Percentiles rank a stretch among this genome's conserved stretches.
These are phyloP conservation scores for Sturmia bella DNA, from an alignment of 2,888 invertebrate species.

Conservation along the genomic window DNA sequence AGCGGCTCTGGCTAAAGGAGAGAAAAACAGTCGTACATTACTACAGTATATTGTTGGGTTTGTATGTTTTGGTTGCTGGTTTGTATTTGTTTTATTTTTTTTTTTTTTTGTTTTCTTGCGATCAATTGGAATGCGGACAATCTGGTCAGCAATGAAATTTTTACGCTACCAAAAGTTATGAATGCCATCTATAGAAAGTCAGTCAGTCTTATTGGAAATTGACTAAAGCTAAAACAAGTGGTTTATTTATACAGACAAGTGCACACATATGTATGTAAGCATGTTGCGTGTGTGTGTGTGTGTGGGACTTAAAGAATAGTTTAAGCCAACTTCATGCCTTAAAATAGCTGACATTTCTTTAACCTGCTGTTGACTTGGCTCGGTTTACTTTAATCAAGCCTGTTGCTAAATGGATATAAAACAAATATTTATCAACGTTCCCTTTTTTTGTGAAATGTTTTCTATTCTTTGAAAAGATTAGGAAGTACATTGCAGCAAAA, in stretches of 20 bases:
- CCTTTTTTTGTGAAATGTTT: no score
- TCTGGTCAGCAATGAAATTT: slow-evolving; percentile 79
- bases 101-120: no score
- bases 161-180: slow-evolving; percentile 74
- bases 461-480: no score
- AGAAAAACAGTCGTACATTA: slow-evolving; percentile 26
- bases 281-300: background rate
- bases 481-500: no score
- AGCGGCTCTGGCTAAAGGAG: slow-evolving; percentile 9
- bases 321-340: slow-evolving; percentile 1
- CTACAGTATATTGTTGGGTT: no score
- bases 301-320: background rate
- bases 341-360: slow-evolving; percentile 41
- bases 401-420: slow-evolving; percentile 23
- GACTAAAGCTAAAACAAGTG: slow-evolving; percentile 27
- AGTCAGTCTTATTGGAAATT: slow-evolving; percentile 58
- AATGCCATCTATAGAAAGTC: slow-evolving; percentile 73
- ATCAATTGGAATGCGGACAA: slow-evolving; percentile 80
- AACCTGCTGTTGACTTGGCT: slow-evolving; percentile 38
- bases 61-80: slow-evolving; percentile 36
- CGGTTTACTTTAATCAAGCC: background rate
- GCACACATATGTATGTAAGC: background rate
- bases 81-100: no score
- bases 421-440: no score
- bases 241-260: no score